A percentile compares a stretch with the other conserved stretches of the same genome.
phyloP scores from a whole-genome alignment of 2,888 invertebrate genomes.

The Drosophila acutilabella region DNA sequence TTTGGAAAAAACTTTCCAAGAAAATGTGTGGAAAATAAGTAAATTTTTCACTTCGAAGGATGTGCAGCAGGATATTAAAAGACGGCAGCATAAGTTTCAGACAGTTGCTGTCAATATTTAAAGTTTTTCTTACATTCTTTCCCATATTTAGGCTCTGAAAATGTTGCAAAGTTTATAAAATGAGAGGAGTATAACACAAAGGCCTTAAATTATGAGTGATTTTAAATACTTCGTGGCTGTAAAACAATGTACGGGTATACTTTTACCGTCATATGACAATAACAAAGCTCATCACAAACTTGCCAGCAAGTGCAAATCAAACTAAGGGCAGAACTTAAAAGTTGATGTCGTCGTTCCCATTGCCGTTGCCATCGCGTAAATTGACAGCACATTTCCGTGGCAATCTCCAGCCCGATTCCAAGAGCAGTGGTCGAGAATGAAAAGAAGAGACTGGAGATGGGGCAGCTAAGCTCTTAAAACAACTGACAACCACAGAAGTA shows the following conservation, averaged over 20 bases:
- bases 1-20: slow-evolving; percentile 31
- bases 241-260: slow-evolving; percentile 30
- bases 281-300: slow-evolving; percentile 37
- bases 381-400: slow-evolving; percentile 79
- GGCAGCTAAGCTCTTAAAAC: slow-evolving; percentile 76
- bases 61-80: slow-evolving; percentile 31
- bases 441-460: neutral
- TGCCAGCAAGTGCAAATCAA: slow-evolving; percentile 56
- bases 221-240: slow-evolving; percentile 32
- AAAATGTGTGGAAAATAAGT: slow-evolving; percentile 35
- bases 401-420: slow-evolving; percentile 44
- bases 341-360: slow-evolving; percentile 37
- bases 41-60: slow-evolving; percentile 10
- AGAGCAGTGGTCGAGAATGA: slow-evolving; percentile 4
- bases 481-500: slow-evolving; percentile 81
- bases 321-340: slow-evolving; percentile 57
- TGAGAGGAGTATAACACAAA: neutral
- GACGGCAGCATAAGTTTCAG: slow-evolving; percentile 40
- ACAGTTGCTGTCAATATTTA: slow-evolving; percentile 64
- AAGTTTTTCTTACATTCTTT: slow-evolving; percentile 28
- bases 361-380: slow-evolving; percentile 46
- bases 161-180: slow-evolving; percentile 10
- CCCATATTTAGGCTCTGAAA: slow-evolving; percentile 22
- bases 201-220: slow-evolving; percentile 20
- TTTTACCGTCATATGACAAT: slow-evolving; percentile 34